A percentile compares a stretch with the other conserved stretches of the same genome.
phyloP scores from a whole-genome alignment of 2,113 vertebrate genomes.

The Phalacrocorax brasilianus region DNA sequence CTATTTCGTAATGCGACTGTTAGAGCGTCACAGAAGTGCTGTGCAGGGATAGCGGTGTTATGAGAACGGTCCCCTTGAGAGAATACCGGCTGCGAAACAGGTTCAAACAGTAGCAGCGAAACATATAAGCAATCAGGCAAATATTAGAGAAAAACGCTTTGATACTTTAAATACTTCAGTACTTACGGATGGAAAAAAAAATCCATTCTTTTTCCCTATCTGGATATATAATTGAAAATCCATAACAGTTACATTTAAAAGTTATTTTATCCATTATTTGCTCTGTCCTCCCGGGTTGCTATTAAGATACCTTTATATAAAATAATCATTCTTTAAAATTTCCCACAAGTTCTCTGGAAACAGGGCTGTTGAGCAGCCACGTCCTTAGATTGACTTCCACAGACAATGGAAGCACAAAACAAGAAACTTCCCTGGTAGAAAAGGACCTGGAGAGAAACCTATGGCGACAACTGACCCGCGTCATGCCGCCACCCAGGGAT shows the following conservation, averaged over 20 bases:
- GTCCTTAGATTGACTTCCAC: background rate
- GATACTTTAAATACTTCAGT: background rate
- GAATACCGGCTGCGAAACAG: background rate
- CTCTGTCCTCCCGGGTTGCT: background rate
- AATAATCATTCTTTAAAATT: background rate
- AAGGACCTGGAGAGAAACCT: background rate
- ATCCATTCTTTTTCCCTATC: background rate
- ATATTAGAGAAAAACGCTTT: background rate
- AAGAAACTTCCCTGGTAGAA: background rate
- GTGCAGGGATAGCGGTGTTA: background rate
- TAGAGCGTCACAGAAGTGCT: background rate
- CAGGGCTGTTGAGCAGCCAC: background rate
- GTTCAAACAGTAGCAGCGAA: background rate
- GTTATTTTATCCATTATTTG: background rate
- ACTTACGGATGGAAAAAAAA: background rate
- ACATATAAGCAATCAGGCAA: background rate
- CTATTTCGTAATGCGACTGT: background rate
- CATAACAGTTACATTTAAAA: background rate
- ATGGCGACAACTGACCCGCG: rapidly evolving
- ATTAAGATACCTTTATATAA: background rate
- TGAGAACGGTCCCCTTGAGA: background rate
- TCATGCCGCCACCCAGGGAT: background rate
- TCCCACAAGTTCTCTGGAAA: background rate
- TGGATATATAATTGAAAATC: background rate
- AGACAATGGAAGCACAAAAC: background rate